These are phyloP conservation scores for Drosophila melanocephala DNA, from an alignment of 2,888 invertebrate genomes.

Conservation along the genomic window DNA sequence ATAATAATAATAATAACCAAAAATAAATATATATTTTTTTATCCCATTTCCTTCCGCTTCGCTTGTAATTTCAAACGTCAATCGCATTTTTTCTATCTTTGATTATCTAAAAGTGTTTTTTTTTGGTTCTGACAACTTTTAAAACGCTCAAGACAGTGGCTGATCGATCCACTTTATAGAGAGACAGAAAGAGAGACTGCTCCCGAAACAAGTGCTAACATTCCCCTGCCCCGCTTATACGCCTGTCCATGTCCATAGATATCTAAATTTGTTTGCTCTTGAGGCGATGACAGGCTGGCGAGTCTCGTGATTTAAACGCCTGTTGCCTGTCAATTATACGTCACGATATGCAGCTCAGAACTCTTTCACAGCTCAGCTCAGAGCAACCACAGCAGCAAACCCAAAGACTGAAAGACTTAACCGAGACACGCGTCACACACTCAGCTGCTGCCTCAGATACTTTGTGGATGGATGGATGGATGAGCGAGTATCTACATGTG, in stretches of 20 bases:
- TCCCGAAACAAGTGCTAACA: neutral
- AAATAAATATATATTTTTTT: conserved; percentile 10
- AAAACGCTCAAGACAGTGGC: conserved; percentile 34
- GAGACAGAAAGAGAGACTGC: conserved; percentile 13
- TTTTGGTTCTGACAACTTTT: conserved; percentile 34
- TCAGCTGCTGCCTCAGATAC: conserved; percentile 18
- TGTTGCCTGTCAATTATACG: conserved; percentile 76
- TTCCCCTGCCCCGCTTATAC: neutral
- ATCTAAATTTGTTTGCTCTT: conserved; percentile 71
- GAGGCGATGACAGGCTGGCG: conserved; percentile 68
- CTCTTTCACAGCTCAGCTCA: conserved; percentile 60
- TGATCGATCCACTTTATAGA: conserved; percentile 36
- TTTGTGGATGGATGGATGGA: conserved; percentile 3
- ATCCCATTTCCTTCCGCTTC: conserved; percentile 70
- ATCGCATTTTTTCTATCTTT: conserved; percentile 6
- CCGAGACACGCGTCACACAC: conserved; percentile 43
- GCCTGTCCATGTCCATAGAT: conserved; percentile 51
- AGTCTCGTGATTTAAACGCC: conserved; percentile 65
- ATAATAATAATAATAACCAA: neutral
- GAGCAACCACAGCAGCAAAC: neutral
- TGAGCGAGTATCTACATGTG: conserved; percentile 37
- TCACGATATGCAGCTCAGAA: conserved; percentile 66
- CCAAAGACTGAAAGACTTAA: conserved; percentile 3
- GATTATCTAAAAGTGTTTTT: conserved; percentile 24
- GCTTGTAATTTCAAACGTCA: conserved; percentile 68